Percentiles rank a stretch among this genome's conserved stretches.
Conservation (phyloP, 2,797 vertebrate species). For the Eulemur coronatus region DNA sequence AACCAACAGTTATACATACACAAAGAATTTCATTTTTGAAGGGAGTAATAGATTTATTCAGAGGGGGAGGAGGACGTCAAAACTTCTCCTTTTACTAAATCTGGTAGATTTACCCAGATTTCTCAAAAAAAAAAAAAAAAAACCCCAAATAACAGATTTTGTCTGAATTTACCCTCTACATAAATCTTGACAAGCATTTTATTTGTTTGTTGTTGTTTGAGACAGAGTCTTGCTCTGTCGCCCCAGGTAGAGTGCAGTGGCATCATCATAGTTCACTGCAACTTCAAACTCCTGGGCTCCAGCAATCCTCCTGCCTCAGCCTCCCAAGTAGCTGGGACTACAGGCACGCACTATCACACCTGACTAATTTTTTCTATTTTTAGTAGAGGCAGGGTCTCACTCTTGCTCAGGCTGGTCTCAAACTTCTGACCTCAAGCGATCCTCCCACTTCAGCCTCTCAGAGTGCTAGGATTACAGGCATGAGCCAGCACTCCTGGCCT, state of each 20-base stretch:
- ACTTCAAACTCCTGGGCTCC: too few relatives aligned
- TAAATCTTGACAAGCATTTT: neutral
- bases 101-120: neutral
- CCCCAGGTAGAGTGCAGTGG: neutral
- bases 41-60: neutral
- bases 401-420: neutral
- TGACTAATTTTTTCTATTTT: too few relatives aligned
- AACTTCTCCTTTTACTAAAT: neutral
- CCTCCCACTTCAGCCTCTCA: too few relatives aligned
- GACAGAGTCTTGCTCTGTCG: neutral
- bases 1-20: neutral
- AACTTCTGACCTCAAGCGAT: neutral
- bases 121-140: neutral
- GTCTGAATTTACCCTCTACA: neutral
- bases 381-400: too few relatives aligned
- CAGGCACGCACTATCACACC: rapidly evolving
- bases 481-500: too few relatives aligned
- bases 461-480: too few relatives aligned
- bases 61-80: neutral
- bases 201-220: neutral
- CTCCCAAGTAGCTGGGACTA: too few relatives aligned
- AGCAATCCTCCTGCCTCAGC: too few relatives aligned
- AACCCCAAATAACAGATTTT: neutral
- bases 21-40: neutral
- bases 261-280: neutral